Evolutionary conservation across 2,888 invertebrate genomes (phyloP).

Genomic region (Notocelia uddmanniana): DNA sequence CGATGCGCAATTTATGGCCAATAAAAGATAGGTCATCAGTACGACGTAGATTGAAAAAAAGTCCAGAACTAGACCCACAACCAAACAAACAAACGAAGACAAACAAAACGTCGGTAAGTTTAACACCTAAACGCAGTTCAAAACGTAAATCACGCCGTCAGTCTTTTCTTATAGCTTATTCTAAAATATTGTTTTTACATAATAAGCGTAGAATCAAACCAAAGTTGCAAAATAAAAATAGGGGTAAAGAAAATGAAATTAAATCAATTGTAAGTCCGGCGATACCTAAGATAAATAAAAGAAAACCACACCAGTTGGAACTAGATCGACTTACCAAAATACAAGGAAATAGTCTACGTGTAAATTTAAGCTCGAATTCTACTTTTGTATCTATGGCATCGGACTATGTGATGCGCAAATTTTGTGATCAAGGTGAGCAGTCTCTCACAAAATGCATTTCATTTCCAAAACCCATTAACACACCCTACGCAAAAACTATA

Average conservation of each 20-base stretch:
- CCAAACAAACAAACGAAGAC: no score
- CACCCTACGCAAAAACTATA: conserved; percentile 6
- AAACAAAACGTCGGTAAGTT: background rate
- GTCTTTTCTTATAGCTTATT: background rate
- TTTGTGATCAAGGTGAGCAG: background rate
- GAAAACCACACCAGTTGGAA: background rate
- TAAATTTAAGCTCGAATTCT: background rate
- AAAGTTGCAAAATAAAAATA: background rate
- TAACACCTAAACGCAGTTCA: background rate
- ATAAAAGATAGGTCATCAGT: background rate
- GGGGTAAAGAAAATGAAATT: background rate
- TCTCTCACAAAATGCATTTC: background rate
- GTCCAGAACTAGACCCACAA: no score
- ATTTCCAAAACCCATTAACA: background rate
- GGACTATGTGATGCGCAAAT: background rate
- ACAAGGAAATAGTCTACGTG: background rate
- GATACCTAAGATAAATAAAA: background rate
- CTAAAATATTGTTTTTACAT: background rate
- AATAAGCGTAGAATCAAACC: background rate
- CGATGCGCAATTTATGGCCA: background rate
- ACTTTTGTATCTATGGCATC: background rate
- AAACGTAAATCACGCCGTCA: background rate
- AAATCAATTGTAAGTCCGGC: background rate
- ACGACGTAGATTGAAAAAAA: background rate
- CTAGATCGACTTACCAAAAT: background rate